A percentile compares a stretch with the other conserved stretches of the same genome.
These are phyloP conservation scores for Cydia strobilella DNA, from an alignment of 1,140 invertebrate genomes.

Conservation along the genomic window DNA sequence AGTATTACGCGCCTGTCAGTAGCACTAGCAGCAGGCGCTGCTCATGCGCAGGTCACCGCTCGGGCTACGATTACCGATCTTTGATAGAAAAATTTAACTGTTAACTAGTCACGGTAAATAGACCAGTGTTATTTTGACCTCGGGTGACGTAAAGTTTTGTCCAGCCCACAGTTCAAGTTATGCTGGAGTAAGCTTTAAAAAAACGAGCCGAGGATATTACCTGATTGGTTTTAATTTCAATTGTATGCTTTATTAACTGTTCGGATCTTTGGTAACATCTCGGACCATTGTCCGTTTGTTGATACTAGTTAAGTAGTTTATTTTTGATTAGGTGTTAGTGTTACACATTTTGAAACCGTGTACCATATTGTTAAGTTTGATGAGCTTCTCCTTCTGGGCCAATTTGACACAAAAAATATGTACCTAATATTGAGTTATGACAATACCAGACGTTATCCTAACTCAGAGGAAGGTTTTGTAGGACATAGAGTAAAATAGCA, in stretches of 20 bases:
- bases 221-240: background rate
- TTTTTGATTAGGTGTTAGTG: background rate
- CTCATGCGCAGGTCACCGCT: background rate
- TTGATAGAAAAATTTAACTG: background rate
- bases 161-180: no score
- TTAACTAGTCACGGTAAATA: no score
- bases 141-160: no score
- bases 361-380: no score
- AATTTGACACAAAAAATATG: no score
- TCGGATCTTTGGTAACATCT: background rate
- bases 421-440: no score
- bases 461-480: no score
- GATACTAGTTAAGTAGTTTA: background rate
- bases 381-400: no score
- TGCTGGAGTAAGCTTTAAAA: background rate
- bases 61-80: background rate
- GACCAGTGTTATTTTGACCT: no score
- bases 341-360: background rate
- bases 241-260: background rate
- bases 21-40: background rate
- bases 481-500: no score
- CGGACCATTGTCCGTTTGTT: background rate
- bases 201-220: no score
- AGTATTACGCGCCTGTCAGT: conserved; percentile 11
- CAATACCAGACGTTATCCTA: no score